These are phyloP conservation scores for Caradrina kadenii DNA, from an alignment of 2,888 invertebrate genomes.

Conservation along the genomic window DNA sequence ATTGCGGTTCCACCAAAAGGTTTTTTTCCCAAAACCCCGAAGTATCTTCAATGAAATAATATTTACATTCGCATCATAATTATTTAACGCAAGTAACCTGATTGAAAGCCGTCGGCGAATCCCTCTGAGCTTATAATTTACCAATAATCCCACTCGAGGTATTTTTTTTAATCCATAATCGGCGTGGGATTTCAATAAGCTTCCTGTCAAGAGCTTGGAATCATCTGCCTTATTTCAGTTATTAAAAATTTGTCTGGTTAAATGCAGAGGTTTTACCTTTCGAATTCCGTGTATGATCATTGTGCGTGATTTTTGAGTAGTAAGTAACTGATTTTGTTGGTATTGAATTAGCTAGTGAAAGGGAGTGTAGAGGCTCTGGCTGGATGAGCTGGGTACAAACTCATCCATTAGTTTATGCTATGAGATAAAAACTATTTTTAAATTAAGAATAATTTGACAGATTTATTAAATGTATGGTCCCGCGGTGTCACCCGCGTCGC, in stretches of 20 bases:
- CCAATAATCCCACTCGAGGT: constrained; percentile 87
- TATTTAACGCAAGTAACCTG: constrained; percentile 73
- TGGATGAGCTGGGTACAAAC: too few species aligned
- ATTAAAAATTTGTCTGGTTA: constrained; percentile 74
- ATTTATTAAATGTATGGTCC: too few species aligned
- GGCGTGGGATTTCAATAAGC: constrained; percentile 86
- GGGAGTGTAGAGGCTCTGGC: too few species aligned
- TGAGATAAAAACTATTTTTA: too few species aligned
- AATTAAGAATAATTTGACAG: too few species aligned
- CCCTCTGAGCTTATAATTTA: constrained; percentile 82
- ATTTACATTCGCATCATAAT: constrained; percentile 71
- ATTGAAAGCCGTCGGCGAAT: constrained; percentile 71
- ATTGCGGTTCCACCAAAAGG: constrained; percentile 42
- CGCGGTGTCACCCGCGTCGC: too few species aligned
- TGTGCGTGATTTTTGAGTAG: neutral
- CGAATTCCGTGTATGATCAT: constrained; percentile 11
- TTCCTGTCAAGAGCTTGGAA: constrained; percentile 83
- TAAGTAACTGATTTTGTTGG: neutral
- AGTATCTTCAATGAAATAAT: constrained; percentile 59
- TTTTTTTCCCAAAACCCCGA: constrained; percentile 20
- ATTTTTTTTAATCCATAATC: constrained; percentile 84
- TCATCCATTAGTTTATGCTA: too few species aligned
- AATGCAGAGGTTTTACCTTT: constrained; percentile 15
- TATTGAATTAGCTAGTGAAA: neutral
- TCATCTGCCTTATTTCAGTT: constrained; percentile 73